Evolutionary conservation across 2,113 vertebrate genomes (phyloP), one percentile per base, ranked within the genome.

Genomic region (Heteronetta atricapilla): DNA sequence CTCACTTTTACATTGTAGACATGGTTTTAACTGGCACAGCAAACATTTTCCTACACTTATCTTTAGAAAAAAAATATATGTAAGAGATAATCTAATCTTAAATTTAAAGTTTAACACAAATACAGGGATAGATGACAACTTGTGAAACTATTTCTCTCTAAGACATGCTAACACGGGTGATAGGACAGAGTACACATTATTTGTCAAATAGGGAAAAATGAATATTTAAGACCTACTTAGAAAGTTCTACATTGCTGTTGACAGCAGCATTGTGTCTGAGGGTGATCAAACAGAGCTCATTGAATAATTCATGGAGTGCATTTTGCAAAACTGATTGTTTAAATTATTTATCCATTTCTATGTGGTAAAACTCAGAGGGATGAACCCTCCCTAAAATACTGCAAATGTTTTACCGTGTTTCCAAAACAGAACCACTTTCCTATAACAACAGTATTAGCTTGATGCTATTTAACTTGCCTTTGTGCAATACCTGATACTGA

Each of bases 81-180:
- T 93, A 89, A 93, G 74, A 96, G 95, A 96, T 96, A 97, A 95
- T 70, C 93, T 97, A 93, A 97, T 97, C 93, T 97, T 93, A 93
- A 96, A 96, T 96, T 94, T 92, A 94, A 94, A 97, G 90, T 92
- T 96, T 91, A 95, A 93, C 86, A 89, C 90, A 94, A 94, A 91
- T 86, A 94, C 62, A 28, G 82, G 81, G 75, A 97, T 81, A 93
- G 79, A 95, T 96, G 96, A 96, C 94, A 97, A 91, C 91, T 93
- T 95, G 92, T 92, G 93, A 94, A 95, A 95, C 90, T 94, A 93
- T 94, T 96, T 92, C 68, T 95, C 89, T 91, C 72, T 25, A 72
- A 96, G 93, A 95, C 90, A 87, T 70, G 90, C 70, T 95, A 93
- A 94, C 72, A 85, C 1, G 87, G 90, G 93, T 94, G 93, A 94